Conservation (phyloP, 2,888 invertebrate genomes). For the Metacarcinus magister region DNA sequence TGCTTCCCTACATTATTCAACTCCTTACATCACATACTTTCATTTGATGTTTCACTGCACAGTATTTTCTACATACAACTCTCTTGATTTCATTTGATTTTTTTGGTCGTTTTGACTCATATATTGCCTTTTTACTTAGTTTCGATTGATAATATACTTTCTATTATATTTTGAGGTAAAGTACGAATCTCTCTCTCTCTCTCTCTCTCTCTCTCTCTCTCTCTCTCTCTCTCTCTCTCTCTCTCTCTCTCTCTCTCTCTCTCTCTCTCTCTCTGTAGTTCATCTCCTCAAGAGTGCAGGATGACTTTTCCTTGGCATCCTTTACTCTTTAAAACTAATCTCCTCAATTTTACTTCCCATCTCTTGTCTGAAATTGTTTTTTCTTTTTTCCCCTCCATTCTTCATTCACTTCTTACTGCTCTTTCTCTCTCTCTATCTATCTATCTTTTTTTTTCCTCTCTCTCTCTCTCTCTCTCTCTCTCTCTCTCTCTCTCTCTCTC, state of each 20-base stretch:
- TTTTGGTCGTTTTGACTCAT: too few relatives aligned
- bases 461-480: slow-evolving; percentile 26
- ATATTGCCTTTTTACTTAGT: too few relatives aligned
- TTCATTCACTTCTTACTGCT: background rate
- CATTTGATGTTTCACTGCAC: too few relatives aligned
- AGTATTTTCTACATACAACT: too few relatives aligned
- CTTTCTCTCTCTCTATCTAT: slow-evolving; percentile 10
- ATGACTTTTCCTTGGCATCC: background rate
- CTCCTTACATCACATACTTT: too few relatives aligned
- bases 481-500: background rate
- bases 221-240: slow-evolving; percentile 40
- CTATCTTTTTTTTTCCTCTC: too few relatives aligned
- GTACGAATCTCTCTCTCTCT: background rate
- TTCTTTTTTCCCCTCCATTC: background rate
- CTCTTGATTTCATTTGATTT: too few relatives aligned
- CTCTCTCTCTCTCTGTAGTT: background rate
- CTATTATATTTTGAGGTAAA: too few relatives aligned
- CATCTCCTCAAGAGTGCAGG: background rate
- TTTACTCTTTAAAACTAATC: slow-evolving; percentile 18
- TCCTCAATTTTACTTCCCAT: background rate
- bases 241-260: slow-evolving; percentile 46
- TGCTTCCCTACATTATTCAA: too few relatives aligned
- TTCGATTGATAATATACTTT: too few relatives aligned
- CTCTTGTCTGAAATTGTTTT: background rate
- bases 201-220: slow-evolving; percentile 44